phyloP scores from a whole-genome alignment of 1,140 invertebrate genomes.

The Apis florea region DNA sequence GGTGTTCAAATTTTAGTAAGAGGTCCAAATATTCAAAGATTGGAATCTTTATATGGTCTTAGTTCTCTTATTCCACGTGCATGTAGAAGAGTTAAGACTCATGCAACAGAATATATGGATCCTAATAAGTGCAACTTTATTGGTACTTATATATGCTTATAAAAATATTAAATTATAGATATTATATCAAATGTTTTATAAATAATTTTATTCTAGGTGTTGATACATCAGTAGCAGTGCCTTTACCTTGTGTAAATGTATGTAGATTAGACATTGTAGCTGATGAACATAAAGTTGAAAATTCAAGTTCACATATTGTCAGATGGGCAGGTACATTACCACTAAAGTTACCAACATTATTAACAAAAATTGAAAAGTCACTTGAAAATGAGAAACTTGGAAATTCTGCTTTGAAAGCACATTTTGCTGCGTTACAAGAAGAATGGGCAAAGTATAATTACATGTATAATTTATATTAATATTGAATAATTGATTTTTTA shows the following conservation, averaged over 20 bases:
- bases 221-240: conserved; percentile 76
- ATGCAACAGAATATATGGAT: conserved; percentile 75
- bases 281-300: conserved; percentile 69
- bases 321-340: conserved; percentile 76
- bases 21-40: conserved; percentile 68
- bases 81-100: conserved; percentile 72
- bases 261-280: conserved; percentile 78
- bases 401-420: conserved; percentile 74
- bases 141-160: conserved; percentile 62
- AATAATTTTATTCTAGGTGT: conserved; percentile 68
- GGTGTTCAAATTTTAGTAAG: conserved; percentile 79
- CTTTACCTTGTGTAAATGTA: conserved; percentile 73
- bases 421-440: conserved; percentile 77
- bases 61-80: conserved; percentile 77
- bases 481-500: background rate
- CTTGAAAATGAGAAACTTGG: conserved; percentile 76
- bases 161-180: background rate
- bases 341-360: conserved; percentile 76
- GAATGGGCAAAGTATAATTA: conserved; percentile 78
- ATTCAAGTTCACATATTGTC: conserved; percentile 70
- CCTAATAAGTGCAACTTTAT: conserved; percentile 77
- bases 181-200: background rate
- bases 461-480: background rate
- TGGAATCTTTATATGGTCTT: conserved; percentile 75
- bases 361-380: conserved; percentile 78